Percentiles rank a stretch among this genome's conserved stretches.
Evolutionary conservation across 2,797 vertebrate genomes (phyloP).

Genomic region (Mallotus villosus): DNA sequence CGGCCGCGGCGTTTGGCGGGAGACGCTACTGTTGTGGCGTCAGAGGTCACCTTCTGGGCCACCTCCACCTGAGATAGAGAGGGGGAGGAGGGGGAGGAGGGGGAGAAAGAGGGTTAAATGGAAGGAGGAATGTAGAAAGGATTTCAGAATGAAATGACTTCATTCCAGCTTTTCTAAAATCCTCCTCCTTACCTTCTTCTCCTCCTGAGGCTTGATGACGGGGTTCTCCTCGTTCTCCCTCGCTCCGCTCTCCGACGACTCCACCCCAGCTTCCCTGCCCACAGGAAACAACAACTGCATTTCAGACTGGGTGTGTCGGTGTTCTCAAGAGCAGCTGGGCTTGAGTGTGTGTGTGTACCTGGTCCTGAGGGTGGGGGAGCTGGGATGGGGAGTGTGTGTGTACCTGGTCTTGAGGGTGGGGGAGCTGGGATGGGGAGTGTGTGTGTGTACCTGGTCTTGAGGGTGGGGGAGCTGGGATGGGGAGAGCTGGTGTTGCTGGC

Average conservation of each 20-base stretch:
- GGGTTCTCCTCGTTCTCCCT: slow-evolving; percentile 98
- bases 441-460: slow-evolving; percentile 56
- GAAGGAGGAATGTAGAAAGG: too few relatives aligned
- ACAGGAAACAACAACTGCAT: background rate
- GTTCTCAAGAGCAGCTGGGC: too few relatives aligned
- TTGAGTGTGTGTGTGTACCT: slow-evolving; percentile 69
- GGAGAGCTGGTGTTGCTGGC: slow-evolving; percentile 85
- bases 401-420: slow-evolving; percentile 59
- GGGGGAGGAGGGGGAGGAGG: background rate
- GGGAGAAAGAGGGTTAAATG: too few relatives aligned
- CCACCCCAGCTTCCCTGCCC: slow-evolving; percentile 83
- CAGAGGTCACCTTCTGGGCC: slow-evolving; percentile 81
- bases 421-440: slow-evolving; percentile 84
- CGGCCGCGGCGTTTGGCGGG: slow-evolving; percentile 89
- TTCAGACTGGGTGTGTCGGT: slow-evolving; percentile 50
- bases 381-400: slow-evolving; percentile 42
- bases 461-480: slow-evolving; percentile 80
- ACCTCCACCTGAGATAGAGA: slow-evolving; percentile 77
- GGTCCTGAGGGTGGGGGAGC: too few relatives aligned
- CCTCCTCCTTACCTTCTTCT: slow-evolving; percentile 79
- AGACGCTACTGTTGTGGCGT: slow-evolving; percentile 77
- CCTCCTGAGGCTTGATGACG: slow-evolving; percentile 84
- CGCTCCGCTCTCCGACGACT: slow-evolving; percentile 84
- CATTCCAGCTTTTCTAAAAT: too few relatives aligned
- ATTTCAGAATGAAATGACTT: too few relatives aligned